Base-by-base conservation (phyloP, 2,797 vertebrate genomes). In the Tokudaia tokunoshimensis region DNA sequence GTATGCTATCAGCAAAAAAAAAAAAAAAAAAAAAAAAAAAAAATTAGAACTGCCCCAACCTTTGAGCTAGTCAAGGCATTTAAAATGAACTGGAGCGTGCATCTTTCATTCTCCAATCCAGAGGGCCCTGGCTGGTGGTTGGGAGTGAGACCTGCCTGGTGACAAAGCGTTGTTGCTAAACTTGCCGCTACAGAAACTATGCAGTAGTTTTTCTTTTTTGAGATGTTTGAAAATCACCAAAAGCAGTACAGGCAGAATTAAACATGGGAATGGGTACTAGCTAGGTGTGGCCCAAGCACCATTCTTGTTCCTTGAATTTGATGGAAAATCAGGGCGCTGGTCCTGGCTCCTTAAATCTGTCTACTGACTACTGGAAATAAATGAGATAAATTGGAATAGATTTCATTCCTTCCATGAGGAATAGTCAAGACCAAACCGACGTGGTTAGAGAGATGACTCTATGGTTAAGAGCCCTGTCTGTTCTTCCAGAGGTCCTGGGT, bases 1-100 rank as follows among this genome's bases (percentile, higher is more conserved):
- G 8, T 72, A 17, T 19, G n/a, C 34, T 72, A 72, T 17, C 9
- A 70, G 15, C 7, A 1, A 15, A 15, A 41, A 2, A n/a, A 70
- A n/a, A 15, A n/a, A n/a, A 70, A n/a, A 15, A n/a, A 1, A 15
- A 15, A 41, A 2, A 1, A 15, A 15, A 41, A 2, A n/a, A 70
- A n/a, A 15, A n/a, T 70, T n/a, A 70, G 67, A 70, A 17, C 34
- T 70, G 34, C 34, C 34, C 34, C 15, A 70, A 7, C 15, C 67
- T 70, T 63, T 63, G 61, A 29, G 61, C 61, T 63, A 29, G 26
- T 63, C 61, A 63, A 63, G 29, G 29, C 63, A 31, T 65, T 31
- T 65, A 65, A 65, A 65, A 65, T 31, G 13, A 65, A 65, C 29
- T 65, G 63, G 61, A 1, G 59, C 2, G 61, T 26, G 57, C 15